A percentile compares a stretch with the other conserved stretches of the same genome.
These are phyloP conservation scores for Mastacembelus armatus DNA, from an alignment of 2,797 vertebrate species.

Conservation along the genomic window DNA sequence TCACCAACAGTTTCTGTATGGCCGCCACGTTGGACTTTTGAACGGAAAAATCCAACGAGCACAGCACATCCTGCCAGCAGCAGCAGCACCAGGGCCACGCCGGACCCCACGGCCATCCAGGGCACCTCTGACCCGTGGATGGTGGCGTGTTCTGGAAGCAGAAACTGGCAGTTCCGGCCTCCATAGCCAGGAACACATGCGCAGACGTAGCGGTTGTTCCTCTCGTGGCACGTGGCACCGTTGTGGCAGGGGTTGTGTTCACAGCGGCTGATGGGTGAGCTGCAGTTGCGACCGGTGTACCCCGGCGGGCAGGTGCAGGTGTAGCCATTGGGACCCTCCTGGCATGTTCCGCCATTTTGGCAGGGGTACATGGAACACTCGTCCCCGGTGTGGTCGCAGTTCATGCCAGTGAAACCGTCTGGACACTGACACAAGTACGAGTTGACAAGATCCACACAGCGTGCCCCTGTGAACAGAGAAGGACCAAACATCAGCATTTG, in stretches of 20 bases:
- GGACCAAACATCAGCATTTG: not conserved
- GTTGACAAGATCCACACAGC: constrained; percentile 92
- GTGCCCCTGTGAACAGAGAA: constrained; percentile 86
- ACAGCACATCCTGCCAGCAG: constrained; percentile 91
- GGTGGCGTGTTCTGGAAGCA: constrained; percentile 90
- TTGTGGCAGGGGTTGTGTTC: constrained; percentile 96
- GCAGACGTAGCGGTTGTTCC: constrained; percentile 93
- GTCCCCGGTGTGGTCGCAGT: constrained; percentile 90
- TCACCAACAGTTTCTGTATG: constrained; percentile 82
- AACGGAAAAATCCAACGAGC: constrained; percentile 88
- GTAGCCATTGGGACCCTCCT: constrained; percentile 89
- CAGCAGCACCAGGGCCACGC: constrained; percentile 90
- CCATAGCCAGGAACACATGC: constrained; percentile 92
- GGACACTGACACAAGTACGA: constrained; percentile 94
- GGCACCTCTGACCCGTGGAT: constrained; percentile 88
- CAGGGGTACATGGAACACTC: constrained; percentile 92
- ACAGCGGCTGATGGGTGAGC: constrained; percentile 91
- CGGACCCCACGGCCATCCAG: constrained; percentile 93
- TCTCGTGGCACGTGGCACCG: constrained; percentile 94
- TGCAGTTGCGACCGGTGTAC: constrained; percentile 95
- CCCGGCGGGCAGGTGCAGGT: constrained; percentile 93
- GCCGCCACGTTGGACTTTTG: constrained; percentile 85
- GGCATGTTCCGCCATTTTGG: constrained; percentile 92
- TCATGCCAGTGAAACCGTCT: constrained; percentile 92
- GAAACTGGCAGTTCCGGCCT: constrained; percentile 94